Evolutionary conservation across 92 coral and sea anemone genomes (phyloP), one percentile per base, ranked within the genome.

Genomic region (Virgularia gustaviana): DNA sequence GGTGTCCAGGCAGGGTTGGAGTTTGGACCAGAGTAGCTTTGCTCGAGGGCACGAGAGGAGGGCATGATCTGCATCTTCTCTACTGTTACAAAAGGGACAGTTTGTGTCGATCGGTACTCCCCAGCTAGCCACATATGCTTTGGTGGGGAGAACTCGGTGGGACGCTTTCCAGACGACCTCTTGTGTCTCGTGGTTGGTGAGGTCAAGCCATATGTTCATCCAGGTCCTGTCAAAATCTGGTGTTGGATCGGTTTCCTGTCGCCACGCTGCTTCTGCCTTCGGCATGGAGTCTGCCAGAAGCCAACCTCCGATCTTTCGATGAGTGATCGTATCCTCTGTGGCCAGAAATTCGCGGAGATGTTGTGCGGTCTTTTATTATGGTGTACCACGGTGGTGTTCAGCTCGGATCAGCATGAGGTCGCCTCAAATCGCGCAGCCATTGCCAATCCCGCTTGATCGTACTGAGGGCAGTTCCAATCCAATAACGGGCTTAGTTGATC

Each of bases 111-210:
- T 49, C 5, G 41, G 19, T 11, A 70, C 7, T 49, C 76, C 45
- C 76, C 76, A 70, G 15, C 34, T 51, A 13, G 39, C 12, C 1
- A 47, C 39, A 31, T 15, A 70, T 8, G 30, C 62, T 15, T 56
- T 49, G 33, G 76, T 70, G 33, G 54, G 32, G 3, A 70, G 60
- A 65, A 65, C 72, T 3, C 72, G 72, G 72, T 65, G 72, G 15
- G 28, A 32, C 15, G 42, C 9, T 38, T 42, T 63, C 53, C 36
- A 32, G 6, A 47, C 22, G 6, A 47, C 3, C 55, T 47, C 55
- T 15, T 47, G 15, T 25, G 15, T 25, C 55, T 47, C 22, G 18
- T 47, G 15, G 6, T 5, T 4, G 55, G 55, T 15, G 15, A 47
- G 55, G 18, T 4, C 3, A 5, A 5, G 6, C 55, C 55, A 47